A percentile compares a stretch with the other conserved stretches of the same genome.
Conservation (phyloP, 2,797 vertebrate species). For the Petrocephalus schoutedeni region DNA sequence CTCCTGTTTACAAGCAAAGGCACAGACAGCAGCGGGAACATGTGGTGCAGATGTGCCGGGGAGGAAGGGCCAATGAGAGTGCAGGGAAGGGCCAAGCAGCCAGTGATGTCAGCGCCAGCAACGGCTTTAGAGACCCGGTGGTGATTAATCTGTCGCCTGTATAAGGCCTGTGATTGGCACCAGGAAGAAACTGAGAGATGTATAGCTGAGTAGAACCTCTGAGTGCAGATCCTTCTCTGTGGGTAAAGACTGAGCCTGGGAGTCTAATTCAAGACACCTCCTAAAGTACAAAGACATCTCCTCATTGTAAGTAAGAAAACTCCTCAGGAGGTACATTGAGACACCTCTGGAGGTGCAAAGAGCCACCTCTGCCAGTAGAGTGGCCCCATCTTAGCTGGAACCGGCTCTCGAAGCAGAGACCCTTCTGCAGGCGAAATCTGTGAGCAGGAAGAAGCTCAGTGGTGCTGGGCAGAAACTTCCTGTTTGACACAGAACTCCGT, state of each 20-base stretch:
- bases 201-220: not conserved
- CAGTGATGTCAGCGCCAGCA: not conserved
- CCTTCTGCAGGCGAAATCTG: not conserved
- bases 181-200: not conserved
- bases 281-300: not conserved
- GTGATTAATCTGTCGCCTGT: not conserved
- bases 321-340: not conserved
- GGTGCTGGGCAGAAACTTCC: not conserved
- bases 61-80: not conserved
- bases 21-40: not conserved
- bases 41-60: not conserved
- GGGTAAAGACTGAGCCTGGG: not conserved
- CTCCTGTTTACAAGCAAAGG: not conserved
- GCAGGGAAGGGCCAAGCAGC: not conserved
- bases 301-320: not conserved
- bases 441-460: not conserved
- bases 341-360: not conserved
- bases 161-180: not conserved
- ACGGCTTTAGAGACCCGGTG: not conserved
- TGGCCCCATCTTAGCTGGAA: not conserved
- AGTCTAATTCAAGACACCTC: not conserved
- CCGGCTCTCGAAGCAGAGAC: not conserved
- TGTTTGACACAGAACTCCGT: not conserved
- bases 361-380: not conserved
- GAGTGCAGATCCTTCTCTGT: not conserved